Evolutionary conservation across 2,888 invertebrate species (phyloP).

Genomic region (Hermodice carunculata): DNA sequence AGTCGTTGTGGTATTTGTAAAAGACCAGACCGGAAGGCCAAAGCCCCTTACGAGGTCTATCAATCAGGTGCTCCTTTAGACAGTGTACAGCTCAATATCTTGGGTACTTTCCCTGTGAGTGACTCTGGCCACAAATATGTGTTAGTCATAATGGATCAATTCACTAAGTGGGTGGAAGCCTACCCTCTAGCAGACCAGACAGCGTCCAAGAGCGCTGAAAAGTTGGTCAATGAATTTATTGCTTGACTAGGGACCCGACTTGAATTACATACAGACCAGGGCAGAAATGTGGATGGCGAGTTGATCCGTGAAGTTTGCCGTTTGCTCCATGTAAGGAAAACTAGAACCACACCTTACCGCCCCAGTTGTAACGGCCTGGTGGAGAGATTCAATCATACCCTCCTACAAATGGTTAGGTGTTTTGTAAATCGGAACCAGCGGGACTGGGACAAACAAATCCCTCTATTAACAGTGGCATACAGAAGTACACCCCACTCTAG

Average conservation of each 20-base stretch:
- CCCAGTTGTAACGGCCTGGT: not conserved
- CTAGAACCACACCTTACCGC: not conserved
- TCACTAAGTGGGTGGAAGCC: not conserved
- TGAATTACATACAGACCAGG: not conserved
- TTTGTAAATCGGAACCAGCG: not conserved
- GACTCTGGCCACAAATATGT: not conserved
- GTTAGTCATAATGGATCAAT: not conserved
- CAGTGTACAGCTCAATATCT: not conserved
- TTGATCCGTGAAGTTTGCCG: not conserved
- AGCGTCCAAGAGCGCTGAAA: not conserved
- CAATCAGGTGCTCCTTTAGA: not conserved
- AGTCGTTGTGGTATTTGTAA: not conserved
- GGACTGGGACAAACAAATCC: not conserved
- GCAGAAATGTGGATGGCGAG: not conserved
- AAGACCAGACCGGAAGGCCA: not conserved
- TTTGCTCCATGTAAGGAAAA: not conserved
- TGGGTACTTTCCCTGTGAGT: not conserved
- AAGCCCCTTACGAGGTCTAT: not conserved
- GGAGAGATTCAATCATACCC: not conserved
- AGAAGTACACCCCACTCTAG: not conserved
- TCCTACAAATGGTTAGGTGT: not conserved
- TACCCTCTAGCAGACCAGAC: not conserved
- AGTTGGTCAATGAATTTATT: not conserved
- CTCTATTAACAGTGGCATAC: not conserved
- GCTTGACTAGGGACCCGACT: not conserved